A percentile compares a stretch with the other conserved stretches of the same genome.
Evolutionary conservation across 2,797 vertebrate species (phyloP).

Genomic region (Sebastes variabilis): DNA sequence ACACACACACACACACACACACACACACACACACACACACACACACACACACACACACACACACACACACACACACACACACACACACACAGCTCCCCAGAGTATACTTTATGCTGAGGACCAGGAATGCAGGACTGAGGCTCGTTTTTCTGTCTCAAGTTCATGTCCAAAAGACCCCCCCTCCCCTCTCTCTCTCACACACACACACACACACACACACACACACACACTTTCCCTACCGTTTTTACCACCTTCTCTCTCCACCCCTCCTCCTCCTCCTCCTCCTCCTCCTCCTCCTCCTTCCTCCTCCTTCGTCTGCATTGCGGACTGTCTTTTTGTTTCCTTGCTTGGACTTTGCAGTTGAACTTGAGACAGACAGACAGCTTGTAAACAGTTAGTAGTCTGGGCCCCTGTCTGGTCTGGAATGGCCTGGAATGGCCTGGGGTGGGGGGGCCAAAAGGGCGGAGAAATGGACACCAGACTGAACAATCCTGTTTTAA

Average conservation of each 20-base stretch:
- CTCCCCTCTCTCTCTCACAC: neutral
- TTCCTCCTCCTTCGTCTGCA: conserved; percentile 66
- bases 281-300: conserved; percentile 44
- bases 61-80: neutral
- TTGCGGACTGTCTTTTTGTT: conserved; percentile 81
- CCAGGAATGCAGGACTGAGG: conserved; percentile 65
- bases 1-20: conserved; percentile 20
- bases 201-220: conserved; percentile 19
- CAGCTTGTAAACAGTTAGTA: conserved; percentile 85
- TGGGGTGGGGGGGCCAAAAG: conserved; percentile 11
- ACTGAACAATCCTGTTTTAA: conserved; percentile 27
- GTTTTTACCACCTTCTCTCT: conserved; percentile 37
- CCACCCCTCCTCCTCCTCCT: conserved; percentile 41
- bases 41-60: conserved; percentile 20
- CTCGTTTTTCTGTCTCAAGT: conserved; percentile 79
- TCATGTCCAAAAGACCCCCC: conserved; percentile 76
- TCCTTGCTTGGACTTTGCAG: conserved; percentile 80
- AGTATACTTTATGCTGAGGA: conserved; percentile 53
- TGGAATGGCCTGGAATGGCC: conserved; percentile 40
- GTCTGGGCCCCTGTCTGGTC: conserved; percentile 83
- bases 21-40: conserved; percentile 12
- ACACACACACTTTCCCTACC: neutral
- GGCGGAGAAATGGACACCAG: conserved; percentile 44
- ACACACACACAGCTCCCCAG: conserved; percentile 32
- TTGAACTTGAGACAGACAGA: conserved; percentile 87